Conservation (phyloP, 2,113 vertebrate genomes). For the Festucalex cinctus region DNA sequence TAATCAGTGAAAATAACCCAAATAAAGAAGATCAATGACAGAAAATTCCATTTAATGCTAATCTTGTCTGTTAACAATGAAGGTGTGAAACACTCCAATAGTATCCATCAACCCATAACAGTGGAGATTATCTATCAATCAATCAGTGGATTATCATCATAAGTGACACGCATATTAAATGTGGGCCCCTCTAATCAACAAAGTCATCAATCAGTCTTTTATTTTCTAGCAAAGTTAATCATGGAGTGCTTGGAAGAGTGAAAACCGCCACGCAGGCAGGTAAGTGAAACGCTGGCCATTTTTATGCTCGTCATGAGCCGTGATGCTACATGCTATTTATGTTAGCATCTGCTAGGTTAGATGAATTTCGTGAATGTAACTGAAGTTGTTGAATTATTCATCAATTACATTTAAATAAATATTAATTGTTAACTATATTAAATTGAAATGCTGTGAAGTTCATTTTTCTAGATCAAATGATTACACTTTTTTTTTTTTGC, state of each 20-base stretch:
- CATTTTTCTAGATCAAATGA: too few species aligned
- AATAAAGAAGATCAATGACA: not conserved
- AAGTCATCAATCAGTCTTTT: not conserved
- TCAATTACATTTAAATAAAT: too few species aligned
- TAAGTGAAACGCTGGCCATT: not conserved
- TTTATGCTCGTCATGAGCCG: not conserved
- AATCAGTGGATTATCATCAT: not conserved
- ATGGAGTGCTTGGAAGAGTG: too few species aligned
- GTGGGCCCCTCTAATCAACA: not conserved
- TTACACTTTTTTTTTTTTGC: too few species aligned
- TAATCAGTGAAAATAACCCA: not conserved
- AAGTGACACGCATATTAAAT: not conserved
- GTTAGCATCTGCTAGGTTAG: not conserved
- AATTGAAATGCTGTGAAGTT: too few species aligned
- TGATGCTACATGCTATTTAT: not conserved
- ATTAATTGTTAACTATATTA: too few species aligned
- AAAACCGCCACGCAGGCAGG: too few species aligned
- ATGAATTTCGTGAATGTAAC: not conserved
- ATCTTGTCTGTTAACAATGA: not conserved
- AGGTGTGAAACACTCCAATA: not conserved
- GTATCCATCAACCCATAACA: conserved; percentile 17
- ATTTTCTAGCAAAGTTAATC: too few species aligned
- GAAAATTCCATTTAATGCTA: not conserved
- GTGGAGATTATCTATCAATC: conserved; percentile 27
- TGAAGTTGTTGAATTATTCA: too few species aligned